Evolutionary conservation across 2,113 vertebrate species (phyloP).

Genomic region (Cochlearius cochlearius): DNA sequence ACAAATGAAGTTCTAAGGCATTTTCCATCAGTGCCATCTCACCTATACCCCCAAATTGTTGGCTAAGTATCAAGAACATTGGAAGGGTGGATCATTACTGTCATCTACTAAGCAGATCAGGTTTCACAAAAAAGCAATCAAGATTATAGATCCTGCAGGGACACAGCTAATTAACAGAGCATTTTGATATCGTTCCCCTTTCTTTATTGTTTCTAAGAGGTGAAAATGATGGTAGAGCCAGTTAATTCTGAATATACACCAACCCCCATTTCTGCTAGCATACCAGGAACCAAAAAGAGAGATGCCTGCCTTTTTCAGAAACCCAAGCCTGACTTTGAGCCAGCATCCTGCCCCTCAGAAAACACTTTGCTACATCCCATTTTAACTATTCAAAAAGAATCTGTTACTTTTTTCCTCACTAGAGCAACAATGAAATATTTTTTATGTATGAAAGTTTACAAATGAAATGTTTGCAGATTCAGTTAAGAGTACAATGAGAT

Average conservation of each 20-base stretch:
- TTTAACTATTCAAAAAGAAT: not conserved
- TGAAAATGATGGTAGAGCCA: not conserved
- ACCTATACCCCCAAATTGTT: not conserved
- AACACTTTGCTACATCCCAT: not conserved
- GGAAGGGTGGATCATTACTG: not conserved
- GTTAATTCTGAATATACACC: not conserved
- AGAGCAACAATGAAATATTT: not conserved
- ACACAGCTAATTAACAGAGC: not conserved
- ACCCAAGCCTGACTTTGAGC: not conserved
- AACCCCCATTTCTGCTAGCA: not conserved
- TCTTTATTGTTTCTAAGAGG: not conserved
- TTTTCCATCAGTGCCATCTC: not conserved
- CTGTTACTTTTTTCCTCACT: not conserved
- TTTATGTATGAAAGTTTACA: not conserved
- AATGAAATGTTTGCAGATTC: not conserved
- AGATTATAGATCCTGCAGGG: not conserved
- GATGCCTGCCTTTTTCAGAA: not conserved
- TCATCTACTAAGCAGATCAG: not conserved
- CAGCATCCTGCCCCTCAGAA: not conserved
- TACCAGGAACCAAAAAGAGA: not conserved
- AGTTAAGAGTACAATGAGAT: not conserved
- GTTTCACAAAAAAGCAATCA: not conserved
- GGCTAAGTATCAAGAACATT: not conserved
- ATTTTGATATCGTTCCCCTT: not conserved
- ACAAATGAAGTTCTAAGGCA: not conserved